Base-by-base conservation (phyloP, 2,113 vertebrate genomes). In the Microtus richardsoni region DNA sequence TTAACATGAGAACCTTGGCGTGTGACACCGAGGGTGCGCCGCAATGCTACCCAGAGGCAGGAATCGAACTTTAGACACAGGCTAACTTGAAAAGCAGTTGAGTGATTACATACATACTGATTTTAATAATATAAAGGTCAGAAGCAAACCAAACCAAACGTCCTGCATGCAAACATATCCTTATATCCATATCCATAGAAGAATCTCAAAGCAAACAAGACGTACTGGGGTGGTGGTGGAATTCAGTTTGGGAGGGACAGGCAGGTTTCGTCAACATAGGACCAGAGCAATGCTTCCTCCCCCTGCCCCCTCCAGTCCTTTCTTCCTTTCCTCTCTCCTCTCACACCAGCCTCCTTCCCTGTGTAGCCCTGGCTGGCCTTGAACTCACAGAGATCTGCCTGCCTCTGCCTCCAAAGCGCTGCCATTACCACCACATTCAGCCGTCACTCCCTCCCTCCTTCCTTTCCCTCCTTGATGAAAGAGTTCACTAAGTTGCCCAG, bases 121-220 rank as follows among this genome's bases (percentile, higher is more conserved):
- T 66, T 96, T 84, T 85, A 92, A 71, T 68, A 83, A 80, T 1
- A 28, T 9, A 75, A 92, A 95, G 70, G 47, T 91, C 52, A 47
- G 90, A 77, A 75, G 41, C 9, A 88, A 86, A 71, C 41, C 85
- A 88, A 91, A 75, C 26, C 2, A 77, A 93, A 54, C 44, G 39
- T 47, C 36, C 7, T 60, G 39, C 68, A 88, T 47, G 66, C n/a
- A 71, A 79, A 89, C 79, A 47, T 22, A 95, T 74, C 26, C 36
- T 83, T 2, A 8, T 33, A 70, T 70, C 66, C 33, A 70, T 19
- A 70, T 70, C 33, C 17, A 39, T 2, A 77, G 60, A 71, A 84
- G 86, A 91, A 60, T 36, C 75, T 19, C 52, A 85, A 75, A 79
- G 47, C 36, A 58, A 87, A 77, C 41, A 44, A 73, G 36, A 14